These are phyloP conservation scores for Schizopygopsis malacanthus DNA, from an alignment of 2,797 vertebrate species.

Conservation along the genomic window DNA sequence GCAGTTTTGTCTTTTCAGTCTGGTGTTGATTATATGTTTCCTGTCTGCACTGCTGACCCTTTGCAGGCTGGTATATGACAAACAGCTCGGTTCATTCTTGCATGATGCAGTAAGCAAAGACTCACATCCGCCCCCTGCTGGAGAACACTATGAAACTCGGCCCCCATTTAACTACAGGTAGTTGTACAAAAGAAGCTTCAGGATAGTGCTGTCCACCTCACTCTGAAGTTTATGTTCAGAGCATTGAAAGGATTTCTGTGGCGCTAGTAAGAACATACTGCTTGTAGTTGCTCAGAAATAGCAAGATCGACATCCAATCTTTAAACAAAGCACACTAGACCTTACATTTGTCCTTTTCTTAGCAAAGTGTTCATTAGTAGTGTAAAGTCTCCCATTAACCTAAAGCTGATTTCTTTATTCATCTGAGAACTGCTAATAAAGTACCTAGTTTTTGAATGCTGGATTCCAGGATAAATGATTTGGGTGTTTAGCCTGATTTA, in stretches of 20 bases:
- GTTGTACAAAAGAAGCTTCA: not conserved
- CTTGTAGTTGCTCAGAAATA: not conserved
- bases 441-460: not conserved
- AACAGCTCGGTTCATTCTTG: constrained; percentile 12
- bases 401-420: not conserved
- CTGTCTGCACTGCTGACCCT: constrained; percentile 43
- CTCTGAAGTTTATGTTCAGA: not conserved
- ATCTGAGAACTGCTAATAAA: not conserved
- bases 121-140: constrained; percentile 42
- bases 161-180: not conserved
- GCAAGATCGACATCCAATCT: not conserved
- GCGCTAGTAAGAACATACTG: not conserved
- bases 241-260: not conserved
- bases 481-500: constrained; percentile 16
- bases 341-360: not conserved
- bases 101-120: constrained; percentile 17
- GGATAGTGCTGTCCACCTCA: not conserved
- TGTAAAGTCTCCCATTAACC: not conserved
- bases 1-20: constrained; percentile 38
- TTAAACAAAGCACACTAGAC: not conserved
- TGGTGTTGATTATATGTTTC: constrained; percentile 52
- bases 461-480: not conserved
- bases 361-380: not conserved
- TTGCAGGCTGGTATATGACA: constrained; percentile 27
- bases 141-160: constrained; percentile 6